Base-by-base conservation (phyloP, 2,113 vertebrate species). In the Camelus dromedarius region DNA sequence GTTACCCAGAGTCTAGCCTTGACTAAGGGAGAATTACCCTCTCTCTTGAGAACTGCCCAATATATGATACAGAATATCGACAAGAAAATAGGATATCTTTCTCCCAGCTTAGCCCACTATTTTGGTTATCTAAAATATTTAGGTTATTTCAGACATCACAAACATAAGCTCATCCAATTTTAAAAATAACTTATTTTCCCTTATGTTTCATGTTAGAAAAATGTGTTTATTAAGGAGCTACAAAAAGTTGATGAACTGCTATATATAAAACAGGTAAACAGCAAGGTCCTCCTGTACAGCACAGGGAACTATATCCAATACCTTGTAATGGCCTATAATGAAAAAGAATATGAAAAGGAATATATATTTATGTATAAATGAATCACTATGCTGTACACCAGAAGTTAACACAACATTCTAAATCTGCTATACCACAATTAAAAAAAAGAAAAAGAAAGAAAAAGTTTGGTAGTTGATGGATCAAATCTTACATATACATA, bases 21-120 rank as follows among this genome's bases (percentile, higher is more conserved):
- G 15, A 60, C 30, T 56, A 69, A 94, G 22, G 1, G 32, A 95
- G 32, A 60, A 19, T 62, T 70, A 73, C 50, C 1, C 15, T 89
- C 38, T 86, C 35, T 70, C 58, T 93, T 81, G 89, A 81, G 52
- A 94, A 72, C 30, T 83, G 6, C 10, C 14, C 38, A 42, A 94
- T 50, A 60, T 83, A 32, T 86, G 2, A 73, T 84, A 38, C 12
- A 5, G 38, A 42, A 42, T 42, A 42, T 42, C 38, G 38, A 62
- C n/a, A 73, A 60, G 48, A 88, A 92, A 96, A 69, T 67, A 26
- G 94, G 20, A 93, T 54, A 56, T 22, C 7, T 48, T 77, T 73
- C 24, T 93, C 19, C 15, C 83, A 69, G 48, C 38, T 73, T 82
- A 83, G 13, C 50, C 11, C 9, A 76, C 11, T 38, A 52, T 32